phyloP scores from a whole-genome alignment of 2,888 invertebrate genomes.

The Lasioglossum lativentre region DNA sequence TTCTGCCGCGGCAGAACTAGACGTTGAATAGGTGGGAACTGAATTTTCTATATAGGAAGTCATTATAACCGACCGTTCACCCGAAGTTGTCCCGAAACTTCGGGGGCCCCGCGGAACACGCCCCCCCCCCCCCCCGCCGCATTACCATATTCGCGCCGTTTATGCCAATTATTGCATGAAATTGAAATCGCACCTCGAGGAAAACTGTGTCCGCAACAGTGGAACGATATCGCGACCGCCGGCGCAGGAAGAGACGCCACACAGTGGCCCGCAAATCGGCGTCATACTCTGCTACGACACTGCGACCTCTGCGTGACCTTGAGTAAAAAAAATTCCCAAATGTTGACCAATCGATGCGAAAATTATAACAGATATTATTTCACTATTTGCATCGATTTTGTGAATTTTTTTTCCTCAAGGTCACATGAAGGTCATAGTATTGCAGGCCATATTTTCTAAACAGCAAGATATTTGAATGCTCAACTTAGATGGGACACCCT shows the following conservation, averaged over 20 bases:
- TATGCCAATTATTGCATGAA: slow-evolving; percentile 58
- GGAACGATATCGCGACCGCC: not conserved
- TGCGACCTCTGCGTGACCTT: too few species aligned
- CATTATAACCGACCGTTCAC: slow-evolving; percentile 26
- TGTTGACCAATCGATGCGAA: too few species aligned
- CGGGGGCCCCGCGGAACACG: slow-evolving; percentile 20
- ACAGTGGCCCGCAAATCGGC: not conserved
- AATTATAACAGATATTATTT: too few species aligned
- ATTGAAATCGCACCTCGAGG: slow-evolving; percentile 51
- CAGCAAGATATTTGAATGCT: too few species aligned
- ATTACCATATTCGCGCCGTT: slow-evolving; percentile 58
- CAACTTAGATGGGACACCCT: too few species aligned
- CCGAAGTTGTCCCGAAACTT: slow-evolving; percentile 38
- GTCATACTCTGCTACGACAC: too few species aligned
- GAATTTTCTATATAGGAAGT: slow-evolving; percentile 54
- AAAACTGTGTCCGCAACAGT: slow-evolving; percentile 13
- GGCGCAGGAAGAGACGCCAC: too few species aligned
- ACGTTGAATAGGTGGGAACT: slow-evolving; percentile 49
- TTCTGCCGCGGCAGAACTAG: slow-evolving; percentile 47
- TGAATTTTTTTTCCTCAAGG: too few species aligned
- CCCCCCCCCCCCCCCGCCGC: not conserved
- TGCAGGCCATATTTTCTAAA: too few species aligned
- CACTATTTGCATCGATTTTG: too few species aligned
- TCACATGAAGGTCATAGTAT: too few species aligned
- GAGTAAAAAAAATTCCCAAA: too few species aligned